phyloP scores from a whole-genome alignment of 1,140 invertebrate species.

The Zaprionus inermis region DNA sequence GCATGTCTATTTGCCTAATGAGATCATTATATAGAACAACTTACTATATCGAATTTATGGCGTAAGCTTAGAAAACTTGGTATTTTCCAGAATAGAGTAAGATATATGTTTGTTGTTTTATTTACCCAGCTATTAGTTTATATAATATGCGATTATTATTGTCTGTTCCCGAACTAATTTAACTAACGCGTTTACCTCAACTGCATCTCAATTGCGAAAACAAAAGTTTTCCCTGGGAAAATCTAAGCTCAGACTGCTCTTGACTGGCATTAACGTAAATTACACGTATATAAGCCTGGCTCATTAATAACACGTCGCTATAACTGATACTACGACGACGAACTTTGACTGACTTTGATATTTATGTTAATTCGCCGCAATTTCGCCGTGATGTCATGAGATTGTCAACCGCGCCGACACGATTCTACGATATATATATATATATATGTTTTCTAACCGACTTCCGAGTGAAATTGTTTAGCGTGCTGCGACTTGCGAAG shows the following conservation, averaged over 20 bases:
- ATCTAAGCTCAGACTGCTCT: conserved; percentile 35
- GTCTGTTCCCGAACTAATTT: background rate
- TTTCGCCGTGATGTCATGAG: conserved; percentile 9
- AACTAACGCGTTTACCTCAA: conserved; percentile 20
- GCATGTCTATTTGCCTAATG: conserved; percentile 1
- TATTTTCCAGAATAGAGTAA: background rate
- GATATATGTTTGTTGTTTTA: background rate
- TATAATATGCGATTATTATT: background rate
- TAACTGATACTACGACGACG: background rate
- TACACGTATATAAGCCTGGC: conserved; percentile 54
- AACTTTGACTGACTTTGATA: background rate
- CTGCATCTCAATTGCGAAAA: conserved; percentile 37
- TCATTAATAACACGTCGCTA: conserved; percentile 57
- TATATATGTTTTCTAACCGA: background rate
- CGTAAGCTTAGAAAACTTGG: background rate
- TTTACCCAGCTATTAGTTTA: background rate
- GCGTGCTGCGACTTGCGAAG: conserved; percentile 43
- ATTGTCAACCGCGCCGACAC: background rate
- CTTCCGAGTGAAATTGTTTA: conserved; percentile 52
- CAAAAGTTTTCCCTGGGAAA: conserved; percentile 66
- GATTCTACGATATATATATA: background rate
- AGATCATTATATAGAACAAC: background rate
- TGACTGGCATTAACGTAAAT: conserved; percentile 57
- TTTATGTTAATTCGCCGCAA: conserved; percentile 3
- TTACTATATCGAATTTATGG: background rate